Conservation (phyloP, 2,888 invertebrate species). For the Hybos culiciformis region DNA sequence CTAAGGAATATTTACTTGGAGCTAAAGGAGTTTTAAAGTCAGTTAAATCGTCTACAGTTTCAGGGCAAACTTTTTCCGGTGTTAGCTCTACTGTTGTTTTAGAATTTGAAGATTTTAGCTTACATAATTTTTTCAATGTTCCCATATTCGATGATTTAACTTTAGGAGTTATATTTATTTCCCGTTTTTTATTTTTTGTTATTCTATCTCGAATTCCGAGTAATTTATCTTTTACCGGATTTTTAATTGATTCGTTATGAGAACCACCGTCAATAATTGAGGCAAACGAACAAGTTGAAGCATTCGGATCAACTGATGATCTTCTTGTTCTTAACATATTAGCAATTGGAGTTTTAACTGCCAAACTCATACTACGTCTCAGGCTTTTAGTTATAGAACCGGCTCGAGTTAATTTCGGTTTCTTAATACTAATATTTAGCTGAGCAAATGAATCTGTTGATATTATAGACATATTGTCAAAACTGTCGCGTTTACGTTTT, state of each 20-base stretch:
- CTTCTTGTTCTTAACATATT: slow-evolving; percentile 22
- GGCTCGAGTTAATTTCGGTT: slow-evolving; percentile 32
- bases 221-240: slow-evolving; percentile 31
- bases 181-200: slow-evolving; percentile 22
- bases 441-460: slow-evolving; percentile 31
- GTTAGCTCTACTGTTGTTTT: slow-evolving; percentile 15
- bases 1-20: slow-evolving; percentile 18
- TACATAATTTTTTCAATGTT: slow-evolving; percentile 6
- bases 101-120: slow-evolving; percentile 8
- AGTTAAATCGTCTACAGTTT: slow-evolving; percentile 14
- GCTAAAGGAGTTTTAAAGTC: slow-evolving; percentile 34
- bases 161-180: slow-evolving; percentile 12
- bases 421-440: slow-evolving; percentile 29
- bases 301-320: slow-evolving; percentile 25
- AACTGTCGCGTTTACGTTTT: slow-evolving; percentile 33
- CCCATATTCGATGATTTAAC: slow-evolving; percentile 8
- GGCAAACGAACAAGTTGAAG: slow-evolving; percentile 29
- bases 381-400: slow-evolving; percentile 33
- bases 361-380: slow-evolving; percentile 33
- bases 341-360: slow-evolving; percentile 29
- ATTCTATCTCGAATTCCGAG: slow-evolving; percentile 29
- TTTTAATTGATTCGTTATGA: slow-evolving; percentile 30
- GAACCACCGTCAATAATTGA: slow-evolving; percentile 30
- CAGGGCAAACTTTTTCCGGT: slow-evolving; percentile 7
- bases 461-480: slow-evolving; percentile 31